A percentile compares a stretch with the other conserved stretches of the same genome.
Conservation (phyloP, 2,113 vertebrate genomes). For the Colius striatus region DNA sequence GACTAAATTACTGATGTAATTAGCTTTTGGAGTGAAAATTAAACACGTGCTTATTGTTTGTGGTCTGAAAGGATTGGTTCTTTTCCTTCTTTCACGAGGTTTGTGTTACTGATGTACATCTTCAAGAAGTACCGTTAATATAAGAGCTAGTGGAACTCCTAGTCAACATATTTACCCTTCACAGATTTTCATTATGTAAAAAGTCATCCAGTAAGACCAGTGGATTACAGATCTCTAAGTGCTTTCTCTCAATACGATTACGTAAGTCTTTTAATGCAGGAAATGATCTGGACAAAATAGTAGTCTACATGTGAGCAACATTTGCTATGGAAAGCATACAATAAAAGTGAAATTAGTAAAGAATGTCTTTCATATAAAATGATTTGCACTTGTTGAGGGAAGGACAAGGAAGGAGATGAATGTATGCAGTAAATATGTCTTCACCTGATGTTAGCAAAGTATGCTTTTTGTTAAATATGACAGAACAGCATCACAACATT, state of each 20-base stretch:
- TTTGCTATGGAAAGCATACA: slow-evolving; percentile 24
- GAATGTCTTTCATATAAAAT: background rate
- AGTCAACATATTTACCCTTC: slow-evolving; percentile 66
- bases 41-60: background rate
- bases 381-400: background rate
- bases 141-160: slow-evolving; percentile 44
- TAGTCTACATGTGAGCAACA: slow-evolving; percentile 9
- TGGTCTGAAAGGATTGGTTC: background rate
- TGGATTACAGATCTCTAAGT: slow-evolving; percentile 70
- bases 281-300: slow-evolving; percentile 41
- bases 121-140: background rate
- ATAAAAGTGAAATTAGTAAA: slow-evolving; percentile 39
- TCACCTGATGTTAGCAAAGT: background rate
- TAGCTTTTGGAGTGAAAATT: background rate
- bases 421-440: background rate
- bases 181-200: slow-evolving; percentile 73
- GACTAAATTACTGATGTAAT: background rate
- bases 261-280: slow-evolving; percentile 66
- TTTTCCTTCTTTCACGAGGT: background rate
- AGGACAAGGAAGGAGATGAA: background rate
- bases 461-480: background rate
- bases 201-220: slow-evolving; percentile 68
- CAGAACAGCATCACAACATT: background rate
- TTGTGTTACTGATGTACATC: background rate
- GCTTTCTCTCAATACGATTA: slow-evolving; percentile 71